Conservation (phyloP, 1,140 invertebrate genomes). For the Hyphantria cunea region DNA sequence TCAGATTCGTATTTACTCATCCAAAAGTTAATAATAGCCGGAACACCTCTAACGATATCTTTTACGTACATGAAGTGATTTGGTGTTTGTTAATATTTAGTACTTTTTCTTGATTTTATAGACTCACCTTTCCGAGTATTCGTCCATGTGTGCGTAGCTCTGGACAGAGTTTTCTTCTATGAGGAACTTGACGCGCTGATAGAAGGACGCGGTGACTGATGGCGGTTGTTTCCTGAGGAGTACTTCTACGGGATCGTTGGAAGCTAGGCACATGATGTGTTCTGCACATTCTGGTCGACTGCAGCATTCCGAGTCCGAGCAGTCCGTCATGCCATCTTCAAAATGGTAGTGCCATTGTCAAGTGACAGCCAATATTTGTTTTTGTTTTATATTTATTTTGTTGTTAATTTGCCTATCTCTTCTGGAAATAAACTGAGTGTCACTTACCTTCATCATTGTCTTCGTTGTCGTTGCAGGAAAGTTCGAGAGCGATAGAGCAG, state of each 20-base stretch:
- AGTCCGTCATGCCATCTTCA: conserved; percentile 98
- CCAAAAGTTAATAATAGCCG: conserved; percentile 9
- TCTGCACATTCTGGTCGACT: conserved; percentile 91
- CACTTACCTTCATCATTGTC: conserved; percentile 97
- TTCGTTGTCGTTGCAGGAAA: conserved; percentile 95
- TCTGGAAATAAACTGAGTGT: conserved; percentile 7
- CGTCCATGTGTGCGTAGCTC: conserved; percentile 97
- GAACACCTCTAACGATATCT: conserved; percentile 51
- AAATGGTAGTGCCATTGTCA: conserved; percentile 69
- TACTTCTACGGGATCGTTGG: conserved; percentile 97
- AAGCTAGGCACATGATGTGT: conserved; percentile 96
- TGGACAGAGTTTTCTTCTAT: conserved; percentile 99
- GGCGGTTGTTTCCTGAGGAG: conserved; percentile 97
- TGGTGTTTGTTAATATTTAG: conserved; percentile 56
- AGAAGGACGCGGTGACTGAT: conserved; percentile 97
- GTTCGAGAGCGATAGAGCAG: conserved; percentile 95
- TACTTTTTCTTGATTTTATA: conserved; percentile 19
- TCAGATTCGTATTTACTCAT: conserved; percentile 14
- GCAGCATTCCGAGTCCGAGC: conserved; percentile 98
- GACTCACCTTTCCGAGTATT: conserved; percentile 98
- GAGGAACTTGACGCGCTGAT: conserved; percentile 98
- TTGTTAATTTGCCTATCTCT: conserved; percentile 1
- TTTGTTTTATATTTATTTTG: conserved; percentile 21
- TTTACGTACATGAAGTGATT: conserved; percentile 68
- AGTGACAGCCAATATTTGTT: conserved; percentile 35